Base-by-base conservation (phyloP, 2,888 invertebrate genomes). In the Cheiracanthium punctorium region DNA sequence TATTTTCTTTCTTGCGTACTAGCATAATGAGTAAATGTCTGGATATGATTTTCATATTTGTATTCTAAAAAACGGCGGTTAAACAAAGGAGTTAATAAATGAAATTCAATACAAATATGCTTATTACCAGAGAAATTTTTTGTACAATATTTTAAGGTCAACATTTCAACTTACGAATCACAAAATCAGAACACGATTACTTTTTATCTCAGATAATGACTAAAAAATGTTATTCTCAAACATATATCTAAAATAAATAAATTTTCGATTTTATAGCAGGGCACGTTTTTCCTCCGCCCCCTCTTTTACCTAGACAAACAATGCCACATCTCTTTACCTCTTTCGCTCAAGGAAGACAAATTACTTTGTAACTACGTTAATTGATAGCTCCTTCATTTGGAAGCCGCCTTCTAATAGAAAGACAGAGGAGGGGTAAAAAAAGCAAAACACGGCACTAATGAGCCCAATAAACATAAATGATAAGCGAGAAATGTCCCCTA, bases 401-500 rank as follows among this genome's bases (percentile, higher is more conserved):
- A 48, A 7, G 2, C 17, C 48, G 14, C 17, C 17, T 14, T 10
- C 48, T 48, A 48, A 48, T 48, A 48, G 48, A 17, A 2, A 7
- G 17, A 48, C 10, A 48, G 48, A 48, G 12, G 1, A 17, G 17
- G 1, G 17, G n/a, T n/a, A n/a, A 37, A 37, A 37, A 37, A 5
- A 48, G 48, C 2, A 7, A 17, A 48, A 48, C 48, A 10, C 7
- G 48, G 48, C 17, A 5, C 48, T 48, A 48, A 48, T 48, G 48
- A 48, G 48, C 14, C 48, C 48, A 48, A 48, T 48, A 48, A 48
- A 48, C 48, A 48, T 48, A 48, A 48, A 48, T 48, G 48, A 48
- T 48, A 48, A 17, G 48, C 8, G 48, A 48, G 17, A 48, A 17
- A 14, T 17, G 48, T 48, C 17, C 48, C 48, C 17, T 17, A 2